Conservation (phyloP, 1,140 invertebrate species). For the Monochamus saltuarius region DNA sequence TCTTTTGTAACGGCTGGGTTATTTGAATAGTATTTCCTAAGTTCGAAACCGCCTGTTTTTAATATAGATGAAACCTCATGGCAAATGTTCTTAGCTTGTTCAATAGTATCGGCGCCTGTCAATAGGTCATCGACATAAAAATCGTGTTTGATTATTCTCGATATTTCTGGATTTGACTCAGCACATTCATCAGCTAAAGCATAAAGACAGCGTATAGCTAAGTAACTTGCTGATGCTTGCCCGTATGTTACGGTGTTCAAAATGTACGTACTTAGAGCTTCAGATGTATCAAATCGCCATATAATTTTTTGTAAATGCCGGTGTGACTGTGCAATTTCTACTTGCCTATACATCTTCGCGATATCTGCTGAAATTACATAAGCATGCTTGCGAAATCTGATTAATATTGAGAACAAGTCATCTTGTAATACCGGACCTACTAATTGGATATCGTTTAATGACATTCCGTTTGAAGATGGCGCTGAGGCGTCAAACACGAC, state of each 20-base stretch:
- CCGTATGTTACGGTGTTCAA: slow-evolving; percentile 45
- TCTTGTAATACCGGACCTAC: slow-evolving; percentile 39
- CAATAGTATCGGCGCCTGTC: slow-evolving; percentile 30
- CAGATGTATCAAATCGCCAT: background rate
- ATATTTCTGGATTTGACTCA: background rate
- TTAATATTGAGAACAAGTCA: slow-evolving; percentile 44
- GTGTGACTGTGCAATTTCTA: slow-evolving; percentile 43
- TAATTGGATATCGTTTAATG: slow-evolving; percentile 40
- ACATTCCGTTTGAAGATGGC: slow-evolving; percentile 33
- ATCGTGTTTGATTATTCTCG: slow-evolving; percentile 11
- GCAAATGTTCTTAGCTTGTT: too few relatives aligned
- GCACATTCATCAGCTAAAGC: slow-evolving; percentile 8
- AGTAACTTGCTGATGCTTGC: slow-evolving; percentile 25
- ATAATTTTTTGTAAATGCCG: slow-evolving; percentile 28
- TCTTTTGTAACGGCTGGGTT: too few relatives aligned
- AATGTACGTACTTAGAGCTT: slow-evolving; percentile 34
- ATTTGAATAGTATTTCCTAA: too few relatives aligned
- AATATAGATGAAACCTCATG: too few relatives aligned
- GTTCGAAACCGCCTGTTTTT: too few relatives aligned
- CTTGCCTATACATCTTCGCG: slow-evolving; percentile 48
- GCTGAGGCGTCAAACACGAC: slow-evolving; percentile 48
- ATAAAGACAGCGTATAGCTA: slow-evolving; percentile 27
- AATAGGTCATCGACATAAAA: slow-evolving; percentile 52
- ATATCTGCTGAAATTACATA: slow-evolving; percentile 51
- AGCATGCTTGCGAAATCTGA: slow-evolving; percentile 50